These are phyloP conservation scores for Philopotamus ludificatus DNA, from an alignment of 1,140 invertebrate genomes.

Conservation along the genomic window DNA sequence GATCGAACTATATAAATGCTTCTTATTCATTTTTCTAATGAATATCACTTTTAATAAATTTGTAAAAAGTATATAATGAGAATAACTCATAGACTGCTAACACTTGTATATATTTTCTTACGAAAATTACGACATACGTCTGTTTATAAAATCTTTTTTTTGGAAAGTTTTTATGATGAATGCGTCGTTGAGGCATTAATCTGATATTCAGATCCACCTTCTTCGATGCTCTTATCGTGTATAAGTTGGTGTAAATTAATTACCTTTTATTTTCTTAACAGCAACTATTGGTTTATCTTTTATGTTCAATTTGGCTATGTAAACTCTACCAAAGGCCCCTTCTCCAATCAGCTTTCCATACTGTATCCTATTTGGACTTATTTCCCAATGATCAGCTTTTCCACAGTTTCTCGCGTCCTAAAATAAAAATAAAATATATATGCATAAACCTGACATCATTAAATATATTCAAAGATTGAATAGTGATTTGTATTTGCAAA, in stretches of 20 bases:
- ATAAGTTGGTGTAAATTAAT: neutral
- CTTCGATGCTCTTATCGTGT: neutral
- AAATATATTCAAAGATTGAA: no score
- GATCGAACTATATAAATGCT: no score
- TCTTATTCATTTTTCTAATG: no score
- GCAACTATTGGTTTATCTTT: constrained; percentile 62
- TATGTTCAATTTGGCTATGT: constrained; percentile 58
- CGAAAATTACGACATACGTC: no score
- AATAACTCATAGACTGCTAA: no score
- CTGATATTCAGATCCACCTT: neutral
- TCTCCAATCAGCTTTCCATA: constrained; percentile 64
- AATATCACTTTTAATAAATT: no score
- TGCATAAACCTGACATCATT: no score
- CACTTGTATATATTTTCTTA: no score
- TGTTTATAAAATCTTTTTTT: neutral
- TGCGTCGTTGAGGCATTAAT: neutral
- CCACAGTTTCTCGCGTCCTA: constrained; percentile 44
- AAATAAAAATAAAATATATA: no score
- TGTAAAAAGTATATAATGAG: no score
- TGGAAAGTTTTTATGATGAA: neutral
- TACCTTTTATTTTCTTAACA: constrained; percentile 71
- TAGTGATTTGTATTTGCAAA: no score
- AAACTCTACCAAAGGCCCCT: constrained; percentile 75
- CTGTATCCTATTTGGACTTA: constrained; percentile 55
- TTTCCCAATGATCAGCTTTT: constrained; percentile 56